A percentile compares a stretch with the other conserved stretches of the same genome.
phyloP scores from a whole-genome alignment of 1,140 invertebrate species.

The Eriosoma lanigerum region DNA sequence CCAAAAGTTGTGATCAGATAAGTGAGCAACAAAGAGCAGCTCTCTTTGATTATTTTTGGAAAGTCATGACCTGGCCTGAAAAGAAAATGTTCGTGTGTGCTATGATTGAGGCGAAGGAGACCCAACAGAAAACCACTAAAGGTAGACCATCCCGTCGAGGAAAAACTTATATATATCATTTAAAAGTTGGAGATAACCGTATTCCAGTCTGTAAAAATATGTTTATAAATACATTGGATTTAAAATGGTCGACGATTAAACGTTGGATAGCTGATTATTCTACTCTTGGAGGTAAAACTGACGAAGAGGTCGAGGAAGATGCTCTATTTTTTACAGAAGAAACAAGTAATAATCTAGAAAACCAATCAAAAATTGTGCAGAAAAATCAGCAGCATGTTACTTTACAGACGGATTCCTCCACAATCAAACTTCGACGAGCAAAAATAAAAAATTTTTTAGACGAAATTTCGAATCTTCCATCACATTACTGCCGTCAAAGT shows the following conservation, averaged over 20 bases:
- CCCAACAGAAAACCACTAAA: background rate
- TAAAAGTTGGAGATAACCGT: conserved; percentile 18
- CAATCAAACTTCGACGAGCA: background rate
- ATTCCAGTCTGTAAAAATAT: conserved; percentile 6
- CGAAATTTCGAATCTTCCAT: conserved; percentile 6
- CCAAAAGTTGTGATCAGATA: background rate
- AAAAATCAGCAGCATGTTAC: background rate
- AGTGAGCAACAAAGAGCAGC: background rate
- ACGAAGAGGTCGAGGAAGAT: background rate
- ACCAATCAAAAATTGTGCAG: background rate
- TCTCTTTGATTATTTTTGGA: background rate
- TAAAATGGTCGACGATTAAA: conserved; percentile 8
- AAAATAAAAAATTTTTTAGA: conserved; percentile 1
- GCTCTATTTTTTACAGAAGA: background rate
- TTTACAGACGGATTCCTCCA: background rate
- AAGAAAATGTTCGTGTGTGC: conserved; percentile 3
- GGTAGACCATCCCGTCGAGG: background rate
- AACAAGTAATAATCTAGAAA: background rate
- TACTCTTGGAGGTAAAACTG: background rate
- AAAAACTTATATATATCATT: conserved; percentile 1
- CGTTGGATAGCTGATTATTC: conserved; percentile 10
- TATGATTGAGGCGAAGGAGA: background rate
- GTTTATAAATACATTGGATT: conserved; percentile 6
- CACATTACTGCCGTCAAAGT: conserved; percentile 4
- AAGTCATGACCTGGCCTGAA: background rate